Conservation (phyloP, 2,888 invertebrate genomes). For the Temnothorax rugatulus region DNA sequence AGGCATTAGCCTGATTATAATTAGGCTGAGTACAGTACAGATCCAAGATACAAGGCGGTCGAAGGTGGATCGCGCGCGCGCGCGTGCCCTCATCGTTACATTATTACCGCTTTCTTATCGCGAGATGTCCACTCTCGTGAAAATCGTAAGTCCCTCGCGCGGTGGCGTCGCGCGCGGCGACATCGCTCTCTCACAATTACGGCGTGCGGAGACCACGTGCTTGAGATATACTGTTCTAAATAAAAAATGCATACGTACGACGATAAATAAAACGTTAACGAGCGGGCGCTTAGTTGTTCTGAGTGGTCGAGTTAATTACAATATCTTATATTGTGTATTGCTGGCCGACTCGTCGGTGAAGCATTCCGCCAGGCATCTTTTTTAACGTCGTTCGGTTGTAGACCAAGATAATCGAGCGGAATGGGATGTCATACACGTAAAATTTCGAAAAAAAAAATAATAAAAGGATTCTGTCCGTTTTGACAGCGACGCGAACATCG, state of each 20-base stretch:
- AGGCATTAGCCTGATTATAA: constrained; percentile 86
- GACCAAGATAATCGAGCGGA: background rate
- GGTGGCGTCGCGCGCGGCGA: constrained; percentile 43
- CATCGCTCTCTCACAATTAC: constrained; percentile 32
- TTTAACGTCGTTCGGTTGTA: background rate
- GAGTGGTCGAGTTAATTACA: constrained; percentile 18
- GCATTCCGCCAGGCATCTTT: background rate
- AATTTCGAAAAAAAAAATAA: background rate
- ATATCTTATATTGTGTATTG: background rate
- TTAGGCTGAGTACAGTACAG: constrained; percentile 85
- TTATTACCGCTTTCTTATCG: constrained; percentile 77
- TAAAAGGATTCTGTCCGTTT: constrained; percentile 9
- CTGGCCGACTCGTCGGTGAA: background rate
- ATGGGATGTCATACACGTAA: background rate
- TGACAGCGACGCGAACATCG: constrained; percentile 5
- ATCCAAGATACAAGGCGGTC: constrained; percentile 84
- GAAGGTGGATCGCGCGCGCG: constrained; percentile 66
- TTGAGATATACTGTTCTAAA: background rate
- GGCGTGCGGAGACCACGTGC: background rate
- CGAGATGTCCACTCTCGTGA: constrained; percentile 61
- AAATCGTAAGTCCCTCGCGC: constrained; percentile 64
- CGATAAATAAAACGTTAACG: constrained; percentile 32
- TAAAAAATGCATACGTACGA: background rate
- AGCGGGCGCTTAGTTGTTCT: background rate
- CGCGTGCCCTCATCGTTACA: constrained; percentile 67